Evolutionary conservation across 1,140 invertebrate species (phyloP).

Genomic region (Cydia splendana): DNA sequence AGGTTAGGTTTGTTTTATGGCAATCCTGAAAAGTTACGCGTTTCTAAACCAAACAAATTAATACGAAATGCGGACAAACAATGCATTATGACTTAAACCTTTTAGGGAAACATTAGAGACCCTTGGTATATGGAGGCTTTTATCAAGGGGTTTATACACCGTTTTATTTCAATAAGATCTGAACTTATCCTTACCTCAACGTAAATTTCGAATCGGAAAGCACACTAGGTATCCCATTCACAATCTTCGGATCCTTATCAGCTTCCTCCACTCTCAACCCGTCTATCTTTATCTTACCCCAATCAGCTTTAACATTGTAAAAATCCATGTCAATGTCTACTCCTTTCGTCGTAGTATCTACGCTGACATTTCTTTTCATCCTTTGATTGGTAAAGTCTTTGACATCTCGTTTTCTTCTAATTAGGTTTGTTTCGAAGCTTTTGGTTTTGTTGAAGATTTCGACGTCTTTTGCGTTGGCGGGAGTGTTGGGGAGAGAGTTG

Average conservation of each 20-base stretch:
- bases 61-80: no score
- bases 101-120: no score
- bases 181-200: constrained; percentile 65
- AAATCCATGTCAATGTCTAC: constrained; percentile 38
- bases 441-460: constrained; percentile 50
- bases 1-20: no score
- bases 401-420: not conserved
- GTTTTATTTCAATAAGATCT: no score
- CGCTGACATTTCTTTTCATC: not conserved
- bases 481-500: constrained; percentile 57
- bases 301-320: constrained; percentile 42
- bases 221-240: constrained; percentile 84
- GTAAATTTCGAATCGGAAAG: constrained; percentile 80
- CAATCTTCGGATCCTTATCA: constrained; percentile 81
- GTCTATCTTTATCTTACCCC: constrained; percentile 66
- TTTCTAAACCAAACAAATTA: no score
- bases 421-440: constrained; percentile 36
- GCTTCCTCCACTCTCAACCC: constrained; percentile 83
- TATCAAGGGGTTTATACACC: no score
- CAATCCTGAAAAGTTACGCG: no score
- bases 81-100: no score
- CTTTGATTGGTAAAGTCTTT: not conserved
- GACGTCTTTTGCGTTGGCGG: constrained; percentile 56
- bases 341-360: constrained; percentile 20
- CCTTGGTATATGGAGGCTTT: no score